Percentiles rank a stretch among this genome's conserved stretches.
Evolutionary conservation across 2,888 invertebrate genomes (phyloP).

Genomic region (Coleophora flavipennella): DNA sequence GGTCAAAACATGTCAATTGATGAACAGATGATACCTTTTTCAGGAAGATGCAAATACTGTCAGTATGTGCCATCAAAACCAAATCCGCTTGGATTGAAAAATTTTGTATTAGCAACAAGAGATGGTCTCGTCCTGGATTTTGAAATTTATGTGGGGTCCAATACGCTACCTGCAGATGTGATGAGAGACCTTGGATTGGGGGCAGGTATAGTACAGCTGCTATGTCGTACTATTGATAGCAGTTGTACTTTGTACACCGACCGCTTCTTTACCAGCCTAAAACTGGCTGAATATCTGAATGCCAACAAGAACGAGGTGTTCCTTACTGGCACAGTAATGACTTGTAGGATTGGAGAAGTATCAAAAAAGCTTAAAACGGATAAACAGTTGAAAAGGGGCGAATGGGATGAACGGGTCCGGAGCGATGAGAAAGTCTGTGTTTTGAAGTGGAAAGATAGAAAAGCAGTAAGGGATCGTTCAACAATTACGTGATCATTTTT

Average conservation of each 20-base stretch:
- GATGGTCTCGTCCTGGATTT: conserved; percentile 19
- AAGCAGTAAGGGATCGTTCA: conserved; percentile 22
- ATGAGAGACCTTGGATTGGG: background rate
- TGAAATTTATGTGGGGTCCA: conserved; percentile 14
- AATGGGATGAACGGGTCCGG: conserved; percentile 19
- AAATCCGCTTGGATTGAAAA: conserved; percentile 26
- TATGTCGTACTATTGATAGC: conserved; percentile 4
- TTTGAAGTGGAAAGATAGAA: conserved; percentile 17
- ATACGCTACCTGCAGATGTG: background rate
- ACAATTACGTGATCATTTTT: too few species aligned
- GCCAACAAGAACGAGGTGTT: conserved; percentile 10
- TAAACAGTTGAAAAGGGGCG: conserved; percentile 15
- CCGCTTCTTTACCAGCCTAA: conserved; percentile 11
- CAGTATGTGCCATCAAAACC: conserved; percentile 19
- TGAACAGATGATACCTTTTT: conserved; percentile 17
- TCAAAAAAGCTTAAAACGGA: conserved; percentile 16
- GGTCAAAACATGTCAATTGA: conserved; percentile 17
- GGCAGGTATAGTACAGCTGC: background rate
- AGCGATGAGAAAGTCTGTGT: conserved; percentile 20
- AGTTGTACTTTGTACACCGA: conserved; percentile 13
- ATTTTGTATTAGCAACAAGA: conserved; percentile 20
- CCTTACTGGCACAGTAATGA: conserved; percentile 16
- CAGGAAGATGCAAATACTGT: conserved; percentile 17
- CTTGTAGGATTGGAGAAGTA: conserved; percentile 17
- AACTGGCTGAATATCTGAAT: conserved; percentile 2